Evolutionary conservation across 2,113 vertebrate species (phyloP).

Genomic region (Haemorhous mexicanus): DNA sequence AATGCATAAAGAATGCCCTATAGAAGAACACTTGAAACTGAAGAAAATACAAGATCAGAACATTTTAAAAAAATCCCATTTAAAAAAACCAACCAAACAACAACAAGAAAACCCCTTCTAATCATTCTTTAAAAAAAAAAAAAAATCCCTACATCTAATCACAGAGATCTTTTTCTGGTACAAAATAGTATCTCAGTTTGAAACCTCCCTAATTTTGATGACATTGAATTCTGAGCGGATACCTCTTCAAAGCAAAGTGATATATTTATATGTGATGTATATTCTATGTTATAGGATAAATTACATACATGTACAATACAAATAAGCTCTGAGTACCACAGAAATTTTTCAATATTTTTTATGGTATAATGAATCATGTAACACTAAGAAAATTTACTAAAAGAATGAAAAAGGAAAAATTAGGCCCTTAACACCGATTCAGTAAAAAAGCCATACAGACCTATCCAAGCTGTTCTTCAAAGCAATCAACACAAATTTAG

Average conservation of each 20-base stretch:
- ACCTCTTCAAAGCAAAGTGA: neutral
- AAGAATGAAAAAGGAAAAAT: neutral
- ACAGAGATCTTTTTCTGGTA: neutral
- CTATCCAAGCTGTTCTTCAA: neutral
- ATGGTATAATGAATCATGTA: neutral
- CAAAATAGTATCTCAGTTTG: neutral
- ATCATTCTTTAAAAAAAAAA: rapidly evolving
- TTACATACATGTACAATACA: neutral
- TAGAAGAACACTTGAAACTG: neutral
- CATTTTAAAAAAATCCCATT: neutral
- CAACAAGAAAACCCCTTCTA: neutral
- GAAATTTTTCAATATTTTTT: neutral
- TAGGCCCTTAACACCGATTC: neutral
- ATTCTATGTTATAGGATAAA: neutral
- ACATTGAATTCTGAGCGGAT: neutral
- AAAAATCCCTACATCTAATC: neutral
- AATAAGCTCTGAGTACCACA: neutral
- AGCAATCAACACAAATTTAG: neutral
- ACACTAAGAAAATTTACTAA: neutral
- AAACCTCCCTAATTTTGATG: neutral
- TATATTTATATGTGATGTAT: neutral
- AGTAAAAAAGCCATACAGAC: neutral
- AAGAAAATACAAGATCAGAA: neutral
- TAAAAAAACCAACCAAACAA: neutral
- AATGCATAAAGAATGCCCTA: neutral